Conservation (phyloP, 2,888 invertebrate genomes). For the Anthoptus insignis region DNA sequence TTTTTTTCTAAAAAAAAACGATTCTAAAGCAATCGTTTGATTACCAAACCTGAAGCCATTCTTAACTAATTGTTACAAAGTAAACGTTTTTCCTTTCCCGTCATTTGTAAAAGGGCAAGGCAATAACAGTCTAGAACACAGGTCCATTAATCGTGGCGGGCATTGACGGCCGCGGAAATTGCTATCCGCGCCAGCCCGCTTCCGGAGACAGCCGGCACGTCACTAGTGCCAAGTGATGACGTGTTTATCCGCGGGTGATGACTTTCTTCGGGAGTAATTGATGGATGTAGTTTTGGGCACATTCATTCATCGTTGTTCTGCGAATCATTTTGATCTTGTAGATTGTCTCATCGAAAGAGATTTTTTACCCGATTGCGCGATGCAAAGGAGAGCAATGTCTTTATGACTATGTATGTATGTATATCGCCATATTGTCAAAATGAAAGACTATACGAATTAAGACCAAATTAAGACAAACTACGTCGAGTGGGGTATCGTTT, state of each 20-base stretch:
- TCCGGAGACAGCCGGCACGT: conserved; percentile 31
- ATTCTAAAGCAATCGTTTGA: background rate
- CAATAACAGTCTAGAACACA: conserved; percentile 20
- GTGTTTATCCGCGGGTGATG: background rate
- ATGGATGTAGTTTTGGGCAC: too few relatives aligned
- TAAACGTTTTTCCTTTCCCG: conserved; percentile 2
- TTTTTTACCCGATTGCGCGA: too few relatives aligned
- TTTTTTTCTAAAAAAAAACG: too few relatives aligned
- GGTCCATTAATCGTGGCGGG: conserved; percentile 25
- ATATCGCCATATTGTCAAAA: too few relatives aligned
- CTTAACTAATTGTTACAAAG: background rate
- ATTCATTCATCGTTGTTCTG: too few relatives aligned
- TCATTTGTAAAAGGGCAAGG: conserved; percentile 21
- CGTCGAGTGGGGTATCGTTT: too few relatives aligned
- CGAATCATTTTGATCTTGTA: too few relatives aligned
- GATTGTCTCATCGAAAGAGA: too few relatives aligned
- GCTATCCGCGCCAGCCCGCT: conserved; percentile 45
- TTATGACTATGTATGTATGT: too few relatives aligned
- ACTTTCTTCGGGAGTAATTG: background rate
- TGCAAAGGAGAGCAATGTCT: too few relatives aligned
- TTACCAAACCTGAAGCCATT: background rate
- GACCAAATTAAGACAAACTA: too few relatives aligned
- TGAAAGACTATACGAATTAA: too few relatives aligned
- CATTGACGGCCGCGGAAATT: conserved; percentile 52
- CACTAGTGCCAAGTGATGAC: conserved; percentile 18